Conservation (phyloP, 2,888 invertebrate species). For the Tenthredo notha region DNA sequence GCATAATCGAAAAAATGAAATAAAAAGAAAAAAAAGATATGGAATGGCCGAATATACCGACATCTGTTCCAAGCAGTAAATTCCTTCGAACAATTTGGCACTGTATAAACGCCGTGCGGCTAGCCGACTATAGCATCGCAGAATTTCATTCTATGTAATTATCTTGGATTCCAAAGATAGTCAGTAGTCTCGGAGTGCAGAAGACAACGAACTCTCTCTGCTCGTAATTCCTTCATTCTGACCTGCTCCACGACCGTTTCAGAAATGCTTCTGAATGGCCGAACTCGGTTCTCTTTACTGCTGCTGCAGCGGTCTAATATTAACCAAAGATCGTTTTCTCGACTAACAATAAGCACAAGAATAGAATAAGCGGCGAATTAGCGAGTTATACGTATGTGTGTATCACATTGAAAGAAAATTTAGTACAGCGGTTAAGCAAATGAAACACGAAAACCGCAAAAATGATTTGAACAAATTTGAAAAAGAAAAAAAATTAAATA, state of each 20-base stretch:
- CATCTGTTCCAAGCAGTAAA: conserved; percentile 17
- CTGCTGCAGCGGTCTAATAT: conserved; percentile 63
- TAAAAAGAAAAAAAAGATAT: conserved; percentile 47
- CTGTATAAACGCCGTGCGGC: neutral
- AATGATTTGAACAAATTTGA: neutral
- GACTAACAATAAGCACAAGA: neutral
- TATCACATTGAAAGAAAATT: neutral
- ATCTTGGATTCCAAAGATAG: conserved; percentile 34
- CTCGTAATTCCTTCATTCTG: conserved; percentile 30
- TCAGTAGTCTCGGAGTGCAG: conserved; percentile 1
- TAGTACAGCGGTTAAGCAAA: neutral
- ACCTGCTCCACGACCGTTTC: conserved; percentile 8
- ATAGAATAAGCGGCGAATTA: neutral
- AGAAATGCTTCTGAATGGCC: conserved; percentile 45
- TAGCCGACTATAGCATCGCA: conserved; percentile 1
- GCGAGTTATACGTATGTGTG: neutral
- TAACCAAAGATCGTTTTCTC: conserved; percentile 58
- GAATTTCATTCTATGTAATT: conserved; percentile 44
- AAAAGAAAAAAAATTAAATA: neutral
- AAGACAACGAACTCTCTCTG: conserved; percentile 41
- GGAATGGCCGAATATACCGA: neutral
- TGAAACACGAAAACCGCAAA: neutral
- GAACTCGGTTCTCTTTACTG: neutral
- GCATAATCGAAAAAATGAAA: neutral
- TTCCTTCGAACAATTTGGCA: conserved; percentile 26